Evolutionary conservation across 2,888 invertebrate genomes (phyloP).

Genomic region (Aricia artaxerxes): DNA sequence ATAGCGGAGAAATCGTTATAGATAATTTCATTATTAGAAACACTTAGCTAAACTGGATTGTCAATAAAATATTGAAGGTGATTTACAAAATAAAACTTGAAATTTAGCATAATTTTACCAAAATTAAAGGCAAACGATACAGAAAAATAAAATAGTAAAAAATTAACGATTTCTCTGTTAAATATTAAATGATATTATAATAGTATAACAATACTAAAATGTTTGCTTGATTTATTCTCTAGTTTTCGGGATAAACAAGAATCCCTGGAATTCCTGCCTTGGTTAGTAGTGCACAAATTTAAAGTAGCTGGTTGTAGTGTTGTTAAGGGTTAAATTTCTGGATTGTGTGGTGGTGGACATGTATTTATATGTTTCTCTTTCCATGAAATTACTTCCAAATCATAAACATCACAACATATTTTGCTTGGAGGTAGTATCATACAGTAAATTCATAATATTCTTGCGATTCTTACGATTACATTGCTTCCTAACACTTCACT

Average conservation of each 20-base stretch:
- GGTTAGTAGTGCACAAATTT: slow-evolving; percentile 84
- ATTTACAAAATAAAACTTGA: not conserved
- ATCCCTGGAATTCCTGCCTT: slow-evolving; percentile 88
- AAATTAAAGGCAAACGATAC: not conserved
- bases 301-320: slow-evolving; percentile 53
- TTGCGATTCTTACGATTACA: slow-evolving; percentile 42
- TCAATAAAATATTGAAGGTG: not conserved
- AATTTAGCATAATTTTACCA: not conserved
- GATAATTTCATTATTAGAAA: not conserved
- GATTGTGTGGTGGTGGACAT: slow-evolving; percentile 25
- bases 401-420: not conserved
- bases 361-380: slow-evolving; percentile 10
- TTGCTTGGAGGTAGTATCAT: slow-evolving; percentile 24
- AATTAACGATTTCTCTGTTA: slow-evolving; percentile 36
- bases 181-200: slow-evolving; percentile 29
- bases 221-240: slow-evolving; percentile 78
- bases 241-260: slow-evolving; percentile 91
- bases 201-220: slow-evolving; percentile 53
- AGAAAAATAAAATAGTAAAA: not conserved
- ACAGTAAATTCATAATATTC: slow-evolving; percentile 22
- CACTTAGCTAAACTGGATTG: not conserved
- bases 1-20: slow-evolving; percentile 32
- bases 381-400: slow-evolving; percentile 19
- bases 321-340: slow-evolving; percentile 39
- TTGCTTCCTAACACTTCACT: slow-evolving; percentile 72